phyloP scores from a whole-genome alignment of 2,888 invertebrate genomes.

The Pandemis heparana region DNA sequence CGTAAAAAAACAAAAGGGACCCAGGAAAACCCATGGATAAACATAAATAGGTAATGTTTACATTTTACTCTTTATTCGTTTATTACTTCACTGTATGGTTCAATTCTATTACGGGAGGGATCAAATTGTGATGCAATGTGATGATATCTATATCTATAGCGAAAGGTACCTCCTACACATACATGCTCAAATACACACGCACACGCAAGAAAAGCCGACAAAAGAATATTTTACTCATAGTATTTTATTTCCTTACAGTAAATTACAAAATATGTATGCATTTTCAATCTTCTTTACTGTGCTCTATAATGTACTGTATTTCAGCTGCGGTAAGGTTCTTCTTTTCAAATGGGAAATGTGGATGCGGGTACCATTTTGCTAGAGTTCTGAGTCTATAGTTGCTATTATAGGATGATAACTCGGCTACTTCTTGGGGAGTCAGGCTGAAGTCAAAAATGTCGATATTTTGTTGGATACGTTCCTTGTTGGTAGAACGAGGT shows the following conservation, averaged over 20 bases:
- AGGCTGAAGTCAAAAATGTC: constrained; percentile 85
- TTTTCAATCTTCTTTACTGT: constrained; percentile 70
- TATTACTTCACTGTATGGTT: constrained; percentile 5
- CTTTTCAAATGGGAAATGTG: constrained; percentile 75
- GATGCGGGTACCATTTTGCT: constrained; percentile 74
- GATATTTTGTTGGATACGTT: constrained; percentile 84
- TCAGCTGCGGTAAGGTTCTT: constrained; percentile 67
- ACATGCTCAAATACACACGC: too few relatives aligned
- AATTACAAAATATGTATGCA: background rate
- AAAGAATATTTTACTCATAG: too few relatives aligned
- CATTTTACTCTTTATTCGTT: constrained; percentile 8
- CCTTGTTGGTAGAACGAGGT: constrained; percentile 85
- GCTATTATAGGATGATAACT: constrained; percentile 81
- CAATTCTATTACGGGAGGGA: constrained; percentile 15
- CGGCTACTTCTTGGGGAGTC: constrained; percentile 76
- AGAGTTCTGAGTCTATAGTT: constrained; percentile 74
- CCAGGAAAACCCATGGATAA: constrained; percentile 7
- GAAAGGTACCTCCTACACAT: too few relatives aligned
- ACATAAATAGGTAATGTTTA: constrained; percentile 14
- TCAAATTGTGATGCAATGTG: background rate
- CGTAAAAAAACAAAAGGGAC: constrained; percentile 18
- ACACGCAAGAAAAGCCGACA: too few relatives aligned
- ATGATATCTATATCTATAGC: background rate
- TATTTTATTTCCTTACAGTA: too few relatives aligned
- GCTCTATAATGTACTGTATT: constrained; percentile 67